These are phyloP conservation scores for Tachysurus fulvidraco DNA, from an alignment of 2,113 vertebrate genomes.

Conservation along the genomic window DNA sequence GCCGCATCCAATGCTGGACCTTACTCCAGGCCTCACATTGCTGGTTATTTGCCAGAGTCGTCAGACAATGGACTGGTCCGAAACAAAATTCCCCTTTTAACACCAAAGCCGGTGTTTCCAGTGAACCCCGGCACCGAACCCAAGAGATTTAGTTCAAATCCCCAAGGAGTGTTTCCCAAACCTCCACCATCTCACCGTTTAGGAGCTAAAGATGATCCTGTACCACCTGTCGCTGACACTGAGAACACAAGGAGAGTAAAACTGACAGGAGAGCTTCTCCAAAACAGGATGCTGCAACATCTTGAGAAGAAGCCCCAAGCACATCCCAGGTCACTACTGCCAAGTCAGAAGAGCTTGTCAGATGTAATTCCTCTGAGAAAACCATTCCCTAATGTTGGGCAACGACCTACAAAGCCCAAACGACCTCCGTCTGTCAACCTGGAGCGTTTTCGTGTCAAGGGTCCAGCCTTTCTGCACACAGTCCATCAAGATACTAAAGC, in stretches of 20 bases:
- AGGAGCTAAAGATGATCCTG: constrained; percentile 37
- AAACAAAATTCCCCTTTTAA: constrained; percentile 48
- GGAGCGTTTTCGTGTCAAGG: constrained; percentile 56
- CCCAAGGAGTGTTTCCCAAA: constrained; percentile 48
- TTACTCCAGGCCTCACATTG: constrained; percentile 51
- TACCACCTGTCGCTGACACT: constrained; percentile 17
- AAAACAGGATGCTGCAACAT: constrained; percentile 65
- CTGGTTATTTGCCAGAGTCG: neutral
- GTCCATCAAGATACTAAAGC: constrained; percentile 1
- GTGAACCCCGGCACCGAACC: constrained; percentile 26
- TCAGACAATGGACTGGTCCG: constrained; percentile 47
- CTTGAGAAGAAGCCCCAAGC: constrained; percentile 16
- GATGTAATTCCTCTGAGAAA: constrained; percentile 68
- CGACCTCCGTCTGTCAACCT: constrained; percentile 74
- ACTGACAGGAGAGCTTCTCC: constrained; percentile 63
- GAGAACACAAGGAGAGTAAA: constrained; percentile 51
- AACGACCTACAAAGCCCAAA: constrained; percentile 72
- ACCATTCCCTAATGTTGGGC: constrained; percentile 66
- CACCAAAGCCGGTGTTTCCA: constrained; percentile 37
- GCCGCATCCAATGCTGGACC: constrained; percentile 54
- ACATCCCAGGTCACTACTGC: constrained; percentile 27
- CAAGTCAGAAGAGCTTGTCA: constrained; percentile 45
- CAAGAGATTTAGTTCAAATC: constrained; percentile 4
- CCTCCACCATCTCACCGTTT: constrained; percentile 45
- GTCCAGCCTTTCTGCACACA: neutral